Conservation (phyloP, 1,140 invertebrate genomes). For the Caenorhabditis latens region DNA sequence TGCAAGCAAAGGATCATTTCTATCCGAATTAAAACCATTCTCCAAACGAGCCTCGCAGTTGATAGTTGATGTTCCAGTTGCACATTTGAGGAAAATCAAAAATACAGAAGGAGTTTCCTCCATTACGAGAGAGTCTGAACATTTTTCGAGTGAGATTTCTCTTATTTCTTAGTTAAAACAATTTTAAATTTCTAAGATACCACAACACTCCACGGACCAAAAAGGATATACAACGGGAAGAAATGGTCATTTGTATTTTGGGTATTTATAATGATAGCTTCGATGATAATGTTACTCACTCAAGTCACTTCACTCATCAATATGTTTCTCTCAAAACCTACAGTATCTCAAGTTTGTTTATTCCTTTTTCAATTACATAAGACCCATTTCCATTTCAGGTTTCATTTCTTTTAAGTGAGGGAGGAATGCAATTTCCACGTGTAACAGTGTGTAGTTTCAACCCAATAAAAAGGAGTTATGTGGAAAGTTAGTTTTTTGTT, state of each 20-base stretch:
- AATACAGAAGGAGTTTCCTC: slow-evolving; percentile 64
- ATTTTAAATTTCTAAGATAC: slow-evolving; percentile 67
- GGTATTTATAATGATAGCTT: slow-evolving; percentile 68
- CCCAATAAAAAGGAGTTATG: slow-evolving; percentile 66
- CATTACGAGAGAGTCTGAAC: slow-evolving; percentile 64
- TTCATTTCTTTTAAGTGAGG: slow-evolving; percentile 72
- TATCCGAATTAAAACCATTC: slow-evolving; percentile 63
- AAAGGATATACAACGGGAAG: slow-evolving; percentile 72
- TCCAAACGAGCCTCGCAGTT: slow-evolving; percentile 66
- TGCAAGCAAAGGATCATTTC: slow-evolving; percentile 43
- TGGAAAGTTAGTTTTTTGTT: slow-evolving; percentile 65
- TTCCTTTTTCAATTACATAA: background rate
- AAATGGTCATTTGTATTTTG: slow-evolving; percentile 68
- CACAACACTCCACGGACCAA: slow-evolving; percentile 73
- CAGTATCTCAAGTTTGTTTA: slow-evolving; percentile 73
- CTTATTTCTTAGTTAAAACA: background rate
- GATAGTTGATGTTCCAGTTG: slow-evolving; percentile 70
- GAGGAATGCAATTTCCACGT: slow-evolving; percentile 72
- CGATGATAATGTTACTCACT: slow-evolving; percentile 67
- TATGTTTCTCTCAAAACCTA: slow-evolving; percentile 69
- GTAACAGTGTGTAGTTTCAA: slow-evolving; percentile 76
- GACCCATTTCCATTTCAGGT: slow-evolving; percentile 53
- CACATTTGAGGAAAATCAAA: slow-evolving; percentile 69
- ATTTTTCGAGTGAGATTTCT: slow-evolving; percentile 72
- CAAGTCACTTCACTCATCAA: slow-evolving; percentile 68